Evolutionary conservation across 2,797 vertebrate genomes (phyloP).

Genomic region (Hypotaenidia philippensis): DNA sequence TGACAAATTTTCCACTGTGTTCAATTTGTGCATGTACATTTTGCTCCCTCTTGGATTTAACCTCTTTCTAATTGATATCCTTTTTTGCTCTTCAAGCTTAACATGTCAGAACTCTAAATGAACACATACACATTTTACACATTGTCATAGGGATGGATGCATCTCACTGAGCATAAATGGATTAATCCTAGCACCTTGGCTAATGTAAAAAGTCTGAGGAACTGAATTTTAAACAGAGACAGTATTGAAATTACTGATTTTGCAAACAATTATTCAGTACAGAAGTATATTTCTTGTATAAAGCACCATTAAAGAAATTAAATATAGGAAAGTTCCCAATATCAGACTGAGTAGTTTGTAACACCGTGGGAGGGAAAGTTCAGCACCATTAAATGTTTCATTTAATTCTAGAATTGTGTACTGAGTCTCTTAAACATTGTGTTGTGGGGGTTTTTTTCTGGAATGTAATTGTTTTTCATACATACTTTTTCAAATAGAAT

Average conservation of each 20-base stretch:
- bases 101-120: neutral
- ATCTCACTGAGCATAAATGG: neutral
- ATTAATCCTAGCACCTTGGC: neutral
- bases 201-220: neutral
- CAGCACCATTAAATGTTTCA: neutral
- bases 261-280: neutral
- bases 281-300: neutral
- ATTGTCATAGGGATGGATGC: neutral
- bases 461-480: neutral
- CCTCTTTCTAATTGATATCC: neutral
- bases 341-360: neutral
- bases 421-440: neutral
- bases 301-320: neutral
- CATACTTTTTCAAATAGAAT: neutral
- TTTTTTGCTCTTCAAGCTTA: neutral
- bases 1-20: neutral
- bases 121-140: neutral
- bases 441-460: neutral
- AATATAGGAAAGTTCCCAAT: neutral
- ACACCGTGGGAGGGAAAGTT: neutral
- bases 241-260: neutral
- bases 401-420: neutral
- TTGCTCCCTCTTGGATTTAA: neutral
- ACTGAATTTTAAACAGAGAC: neutral
- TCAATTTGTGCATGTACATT: neutral